These are phyloP conservation scores for Melanotaenia maccullochi DNA, from an alignment of 2,797 vertebrate genomes.

Conservation along the genomic window DNA sequence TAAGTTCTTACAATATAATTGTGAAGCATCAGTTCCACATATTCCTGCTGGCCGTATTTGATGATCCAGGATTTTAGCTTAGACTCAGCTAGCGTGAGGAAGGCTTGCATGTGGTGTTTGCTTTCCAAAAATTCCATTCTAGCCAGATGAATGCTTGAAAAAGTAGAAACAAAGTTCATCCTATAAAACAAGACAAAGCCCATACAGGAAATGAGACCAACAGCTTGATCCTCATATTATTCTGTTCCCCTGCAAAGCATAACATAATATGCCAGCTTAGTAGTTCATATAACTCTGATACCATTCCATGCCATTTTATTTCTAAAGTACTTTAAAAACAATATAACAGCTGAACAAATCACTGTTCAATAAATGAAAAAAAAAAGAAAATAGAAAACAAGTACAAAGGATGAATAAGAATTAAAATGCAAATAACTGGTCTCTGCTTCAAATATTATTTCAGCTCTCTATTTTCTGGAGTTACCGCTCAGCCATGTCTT, in stretches of 20 bases:
- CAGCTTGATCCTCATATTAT: constrained; percentile 3
- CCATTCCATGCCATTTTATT: too few species aligned
- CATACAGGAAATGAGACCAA: constrained; percentile 27
- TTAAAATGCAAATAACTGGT: too few species aligned
- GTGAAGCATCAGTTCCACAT: constrained; percentile 90
- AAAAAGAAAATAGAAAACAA: too few species aligned
- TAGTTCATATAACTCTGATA: neutral
- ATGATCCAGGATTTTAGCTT: constrained; percentile 97
- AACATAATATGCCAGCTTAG: constrained; percentile 1
- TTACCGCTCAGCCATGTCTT: constrained; percentile 95
- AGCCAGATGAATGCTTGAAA: constrained; percentile 90
- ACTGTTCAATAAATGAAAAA: too few species aligned
- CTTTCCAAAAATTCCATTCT: constrained; percentile 94
- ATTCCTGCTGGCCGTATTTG: constrained; percentile 92
- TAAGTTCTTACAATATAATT: constrained; percentile 87
- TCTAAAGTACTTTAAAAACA: too few species aligned
- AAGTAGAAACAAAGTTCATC: constrained; percentile 92
- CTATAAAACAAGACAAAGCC: constrained; percentile 72
- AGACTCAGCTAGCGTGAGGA: constrained; percentile 90
- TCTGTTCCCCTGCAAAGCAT: constrained; percentile 4
- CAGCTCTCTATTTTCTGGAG: neutral
- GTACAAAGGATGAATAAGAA: too few species aligned
- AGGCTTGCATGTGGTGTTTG: constrained; percentile 92
- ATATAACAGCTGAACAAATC: too few species aligned
- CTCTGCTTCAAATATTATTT: constrained; percentile 11